These are phyloP conservation scores for Metellina segmentata DNA, from an alignment of 2,888 invertebrate genomes.

Conservation along the genomic window DNA sequence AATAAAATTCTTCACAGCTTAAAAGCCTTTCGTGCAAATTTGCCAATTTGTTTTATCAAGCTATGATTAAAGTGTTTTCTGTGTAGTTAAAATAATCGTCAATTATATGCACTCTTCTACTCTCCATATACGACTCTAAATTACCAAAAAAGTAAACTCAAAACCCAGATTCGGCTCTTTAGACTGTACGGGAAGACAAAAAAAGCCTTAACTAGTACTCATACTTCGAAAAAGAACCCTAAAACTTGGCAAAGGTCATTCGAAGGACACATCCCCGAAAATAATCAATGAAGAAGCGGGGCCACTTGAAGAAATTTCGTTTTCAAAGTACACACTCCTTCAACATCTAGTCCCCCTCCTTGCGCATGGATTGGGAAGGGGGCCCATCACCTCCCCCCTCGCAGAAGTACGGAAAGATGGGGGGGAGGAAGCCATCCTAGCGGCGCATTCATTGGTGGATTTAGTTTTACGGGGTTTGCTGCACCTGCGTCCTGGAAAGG, in stretches of 20 bases:
- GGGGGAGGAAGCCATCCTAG: slow-evolving; percentile 31
- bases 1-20: no score
- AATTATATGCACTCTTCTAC: no score
- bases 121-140: neutral
- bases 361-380: slow-evolving; percentile 45
- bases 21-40: no score
- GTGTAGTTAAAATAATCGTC: no score
- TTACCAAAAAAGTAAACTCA: neutral
- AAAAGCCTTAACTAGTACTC: neutral
- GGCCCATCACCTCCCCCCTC: slow-evolving; percentile 21
- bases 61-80: no score
- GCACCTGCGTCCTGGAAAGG: slow-evolving; percentile 70
- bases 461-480: slow-evolving; percentile 64
- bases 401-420: slow-evolving; percentile 49
- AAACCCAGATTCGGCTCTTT: neutral
- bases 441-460: slow-evolving; percentile 67
- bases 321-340: slow-evolving; percentile 29
- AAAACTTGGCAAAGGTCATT: slow-evolving; percentile 48
- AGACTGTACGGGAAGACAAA: neutral
- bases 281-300: slow-evolving; percentile 66
- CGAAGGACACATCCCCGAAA: slow-evolving; percentile 62
- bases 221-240: neutral
- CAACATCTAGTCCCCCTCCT: slow-evolving; percentile 30
- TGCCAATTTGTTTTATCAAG: no score
- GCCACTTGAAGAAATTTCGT: slow-evolving; percentile 60